Conservation (phyloP, 1,140 invertebrate genomes). For the Cyclina sinensis region DNA sequence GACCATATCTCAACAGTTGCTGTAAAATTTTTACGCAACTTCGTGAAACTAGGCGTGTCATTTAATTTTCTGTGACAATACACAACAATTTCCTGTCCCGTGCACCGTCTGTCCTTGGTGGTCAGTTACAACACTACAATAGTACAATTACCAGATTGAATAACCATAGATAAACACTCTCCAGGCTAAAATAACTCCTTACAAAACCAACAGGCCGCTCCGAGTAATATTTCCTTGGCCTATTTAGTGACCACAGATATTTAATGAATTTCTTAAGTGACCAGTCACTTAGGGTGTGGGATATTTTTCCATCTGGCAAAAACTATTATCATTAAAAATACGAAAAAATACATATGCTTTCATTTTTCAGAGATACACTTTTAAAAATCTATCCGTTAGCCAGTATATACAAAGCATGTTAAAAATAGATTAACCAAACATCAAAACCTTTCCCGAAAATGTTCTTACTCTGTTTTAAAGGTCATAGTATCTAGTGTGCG, state of each 20-base stretch:
- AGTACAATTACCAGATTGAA: slow-evolving; percentile 17
- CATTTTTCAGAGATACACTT: too few species aligned
- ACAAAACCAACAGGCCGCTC: neutral
- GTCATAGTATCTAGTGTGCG: too few species aligned
- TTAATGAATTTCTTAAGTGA: slow-evolving; percentile 26
- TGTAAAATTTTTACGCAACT: neutral
- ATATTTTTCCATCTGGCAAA: too few species aligned
- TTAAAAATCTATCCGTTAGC: too few species aligned
- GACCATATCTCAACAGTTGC: slow-evolving; percentile 9
- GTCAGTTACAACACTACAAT: slow-evolving; percentile 19
- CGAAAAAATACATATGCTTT: too few species aligned
- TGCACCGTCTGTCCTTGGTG: neutral
- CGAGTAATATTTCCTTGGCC: neutral
- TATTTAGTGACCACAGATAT: slow-evolving; percentile 10
- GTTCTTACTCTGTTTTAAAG: too few species aligned
- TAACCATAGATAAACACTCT: slow-evolving; percentile 59
- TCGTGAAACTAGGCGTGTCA: slow-evolving; percentile 30
- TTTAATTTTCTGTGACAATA: slow-evolving; percentile 58
- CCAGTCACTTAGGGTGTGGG: neutral
- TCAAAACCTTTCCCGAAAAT: too few species aligned
- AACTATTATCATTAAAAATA: too few species aligned
- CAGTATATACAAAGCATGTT: too few species aligned
- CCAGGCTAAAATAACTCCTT: slow-evolving; percentile 49
- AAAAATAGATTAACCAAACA: too few species aligned
- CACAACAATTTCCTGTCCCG: slow-evolving; percentile 43